Evolutionary conservation across 2,888 invertebrate genomes (phyloP).

Genomic region (Chydorus sphaericus): DNA sequence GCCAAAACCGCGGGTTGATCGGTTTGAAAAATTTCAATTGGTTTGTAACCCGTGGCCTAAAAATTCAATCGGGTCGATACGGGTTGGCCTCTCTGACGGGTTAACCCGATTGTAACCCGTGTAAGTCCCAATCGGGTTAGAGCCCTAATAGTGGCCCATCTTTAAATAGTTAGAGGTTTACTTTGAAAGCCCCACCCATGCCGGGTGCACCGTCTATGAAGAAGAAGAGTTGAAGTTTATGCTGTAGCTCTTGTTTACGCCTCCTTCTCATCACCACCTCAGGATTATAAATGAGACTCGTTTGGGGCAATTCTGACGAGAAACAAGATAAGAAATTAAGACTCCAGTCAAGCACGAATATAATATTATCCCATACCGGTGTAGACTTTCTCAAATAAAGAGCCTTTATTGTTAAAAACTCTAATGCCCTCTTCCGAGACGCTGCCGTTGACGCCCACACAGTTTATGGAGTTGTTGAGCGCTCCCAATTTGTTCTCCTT

Average conservation of each 20-base stretch:
- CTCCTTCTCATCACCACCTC: conserved; percentile 97
- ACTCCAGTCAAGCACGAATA: not conserved
- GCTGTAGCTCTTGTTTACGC: conserved; percentile 89
- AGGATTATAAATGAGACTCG: conserved; percentile 98
- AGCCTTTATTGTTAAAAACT: conserved; percentile 41
- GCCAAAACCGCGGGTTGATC: too few relatives aligned
- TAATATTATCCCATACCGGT: conserved; percentile 42
- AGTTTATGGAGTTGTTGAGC: conserved; percentile 20
- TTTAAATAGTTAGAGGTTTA: conserved; percentile 14
- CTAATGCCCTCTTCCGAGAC: conserved; percentile 45
- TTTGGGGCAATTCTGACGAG: conserved; percentile 77
- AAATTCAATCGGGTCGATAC: too few relatives aligned
- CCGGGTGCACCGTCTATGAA: conserved; percentile 91
- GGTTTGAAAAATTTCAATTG: too few relatives aligned
- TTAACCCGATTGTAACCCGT: too few relatives aligned
- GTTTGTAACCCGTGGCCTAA: too few relatives aligned
- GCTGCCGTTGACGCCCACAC: conserved; percentile 21
- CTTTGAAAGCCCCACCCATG: conserved; percentile 72
- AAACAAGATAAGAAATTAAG: conserved; percentile 19
- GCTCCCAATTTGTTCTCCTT: conserved; percentile 79
- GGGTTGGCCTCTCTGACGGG: too few relatives aligned
- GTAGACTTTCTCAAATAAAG: conserved; percentile 78
- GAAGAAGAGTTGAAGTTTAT: conserved; percentile 87
- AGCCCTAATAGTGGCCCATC: not conserved
- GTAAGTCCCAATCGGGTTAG: too few relatives aligned